Percentiles rank a stretch among this genome's conserved stretches.
phyloP scores from a whole-genome alignment of 2,113 vertebrate genomes.

The Neolamprologus sp. region DNA sequence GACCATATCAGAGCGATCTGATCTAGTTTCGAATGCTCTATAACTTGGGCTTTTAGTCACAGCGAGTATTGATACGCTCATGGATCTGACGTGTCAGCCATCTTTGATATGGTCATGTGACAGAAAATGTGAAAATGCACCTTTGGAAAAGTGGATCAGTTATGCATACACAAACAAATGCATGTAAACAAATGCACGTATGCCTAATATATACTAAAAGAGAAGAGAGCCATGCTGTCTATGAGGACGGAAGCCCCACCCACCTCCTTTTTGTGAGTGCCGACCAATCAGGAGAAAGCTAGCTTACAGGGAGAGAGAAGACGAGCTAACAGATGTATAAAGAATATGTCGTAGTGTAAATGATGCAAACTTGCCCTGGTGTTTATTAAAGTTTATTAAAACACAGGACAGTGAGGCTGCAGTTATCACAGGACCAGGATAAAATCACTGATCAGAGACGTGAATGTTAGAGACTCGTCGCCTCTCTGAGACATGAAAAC shows the following conservation, averaged over 20 bases:
- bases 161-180: not conserved
- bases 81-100: not conserved
- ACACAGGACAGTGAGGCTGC: not conserved
- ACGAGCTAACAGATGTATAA: not conserved
- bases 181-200: not conserved
- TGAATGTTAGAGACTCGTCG: not conserved
- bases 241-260: not conserved
- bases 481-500: not conserved
- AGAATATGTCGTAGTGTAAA: not conserved
- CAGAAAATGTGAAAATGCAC: not conserved
- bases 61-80: not conserved
- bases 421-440: not conserved
- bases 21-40: accelerated
- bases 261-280: not conserved
- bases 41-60: not conserved
- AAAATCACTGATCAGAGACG: not conserved
- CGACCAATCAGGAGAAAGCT: not conserved
- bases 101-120: not conserved
- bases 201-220: not conserved
- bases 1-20: not conserved
- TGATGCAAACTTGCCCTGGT: too few relatives aligned
- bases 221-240: not conserved
- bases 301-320: not conserved
- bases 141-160: not conserved
- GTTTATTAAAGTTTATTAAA: not conserved